Evolutionary conservation across 2,797 vertebrate genomes (phyloP).

Genomic region (Xenops minutus): DNA sequence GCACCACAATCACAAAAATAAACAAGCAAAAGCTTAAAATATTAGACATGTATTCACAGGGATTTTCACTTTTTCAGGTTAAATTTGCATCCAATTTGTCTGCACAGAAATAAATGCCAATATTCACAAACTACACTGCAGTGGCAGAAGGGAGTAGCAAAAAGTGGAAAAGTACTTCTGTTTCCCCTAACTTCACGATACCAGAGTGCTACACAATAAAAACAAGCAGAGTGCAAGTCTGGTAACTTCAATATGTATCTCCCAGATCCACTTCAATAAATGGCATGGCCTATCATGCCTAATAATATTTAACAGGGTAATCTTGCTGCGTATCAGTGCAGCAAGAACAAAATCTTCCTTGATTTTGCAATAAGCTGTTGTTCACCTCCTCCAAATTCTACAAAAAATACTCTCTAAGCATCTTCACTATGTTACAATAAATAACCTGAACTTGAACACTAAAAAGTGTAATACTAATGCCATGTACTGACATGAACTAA

Average conservation of each 20-base stretch:
- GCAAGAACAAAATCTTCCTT: constrained; percentile 18
- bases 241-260: neutral
- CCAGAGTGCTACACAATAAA: constrained; percentile 13
- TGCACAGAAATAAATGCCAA: neutral
- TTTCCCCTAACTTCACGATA: neutral
- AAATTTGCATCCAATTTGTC: neutral
- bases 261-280: neutral
- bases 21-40: neutral
- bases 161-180: neutral
- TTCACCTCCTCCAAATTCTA: neutral
- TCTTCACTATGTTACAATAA: neutral
- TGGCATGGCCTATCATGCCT: neutral
- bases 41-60: fast-evolving
- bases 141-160: neutral
- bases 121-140: neutral
- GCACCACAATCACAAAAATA: neutral
- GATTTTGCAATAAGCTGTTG: constrained; percentile 13
- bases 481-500: neutral
- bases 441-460: neutral
- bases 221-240: neutral
- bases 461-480: neutral
- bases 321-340: neutral
- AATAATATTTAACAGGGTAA: constrained; percentile 7
- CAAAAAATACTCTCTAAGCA: neutral
- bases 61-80: neutral